phyloP scores from a whole-genome alignment of 2,888 invertebrate genomes.

The Xestia xanthographa region DNA sequence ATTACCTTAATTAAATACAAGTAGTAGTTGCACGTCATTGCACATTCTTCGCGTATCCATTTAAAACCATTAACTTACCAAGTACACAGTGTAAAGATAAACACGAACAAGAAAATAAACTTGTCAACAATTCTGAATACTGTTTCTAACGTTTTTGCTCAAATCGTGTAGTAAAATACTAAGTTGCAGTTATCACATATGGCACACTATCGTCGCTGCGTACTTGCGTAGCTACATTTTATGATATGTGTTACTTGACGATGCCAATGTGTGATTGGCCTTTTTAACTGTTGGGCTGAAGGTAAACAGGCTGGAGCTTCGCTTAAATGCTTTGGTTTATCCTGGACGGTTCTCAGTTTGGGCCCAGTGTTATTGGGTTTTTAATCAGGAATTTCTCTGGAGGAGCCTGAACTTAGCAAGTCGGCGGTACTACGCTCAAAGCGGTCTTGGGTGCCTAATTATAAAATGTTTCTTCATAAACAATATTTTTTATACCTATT shows the following conservation, averaged over 20 bases:
- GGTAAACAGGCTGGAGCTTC: background rate
- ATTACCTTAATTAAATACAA: background rate
- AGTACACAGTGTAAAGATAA: constrained; percentile 9
- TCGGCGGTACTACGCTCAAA: too few relatives aligned
- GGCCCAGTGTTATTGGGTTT: background rate
- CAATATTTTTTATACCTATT: too few relatives aligned
- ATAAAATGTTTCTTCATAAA: background rate
- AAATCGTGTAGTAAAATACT: constrained; percentile 38
- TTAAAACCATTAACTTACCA: constrained; percentile 1
- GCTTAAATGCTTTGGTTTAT: background rate
- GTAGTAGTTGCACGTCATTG: background rate
- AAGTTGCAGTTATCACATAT: constrained; percentile 27
- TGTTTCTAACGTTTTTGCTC: constrained; percentile 25
- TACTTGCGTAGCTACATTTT: background rate
- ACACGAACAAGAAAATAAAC: constrained; percentile 30
- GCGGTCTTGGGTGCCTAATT: background rate
- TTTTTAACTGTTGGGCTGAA: background rate
- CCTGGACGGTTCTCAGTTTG: background rate
- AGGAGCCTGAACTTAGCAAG: background rate
- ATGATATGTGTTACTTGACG: background rate
- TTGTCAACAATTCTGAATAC: constrained; percentile 26
- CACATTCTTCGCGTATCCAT: background rate
- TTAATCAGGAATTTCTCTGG: background rate
- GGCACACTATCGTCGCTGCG: background rate
- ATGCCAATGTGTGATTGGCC: background rate